Evolutionary conservation across 2,113 vertebrate genomes (phyloP).

Genomic region (Cyprinodon tularosa): DNA sequence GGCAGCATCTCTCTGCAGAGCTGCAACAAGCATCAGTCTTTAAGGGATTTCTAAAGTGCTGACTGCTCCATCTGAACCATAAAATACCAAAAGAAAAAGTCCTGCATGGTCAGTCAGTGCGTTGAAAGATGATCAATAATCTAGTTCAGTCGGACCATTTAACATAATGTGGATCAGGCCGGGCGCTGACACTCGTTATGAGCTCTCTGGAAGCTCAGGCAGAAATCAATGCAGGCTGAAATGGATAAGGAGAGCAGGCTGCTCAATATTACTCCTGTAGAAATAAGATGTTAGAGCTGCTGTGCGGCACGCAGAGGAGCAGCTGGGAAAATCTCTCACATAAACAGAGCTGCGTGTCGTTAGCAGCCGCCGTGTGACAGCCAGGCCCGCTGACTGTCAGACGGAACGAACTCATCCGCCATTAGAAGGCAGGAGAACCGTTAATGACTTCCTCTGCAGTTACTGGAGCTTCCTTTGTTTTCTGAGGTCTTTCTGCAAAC

Average conservation of each 20-base stretch:
- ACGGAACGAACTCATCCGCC: conserved; percentile 45
- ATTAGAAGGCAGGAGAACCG: conserved; percentile 52
- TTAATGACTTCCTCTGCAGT: conserved; percentile 48
- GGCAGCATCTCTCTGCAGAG: conserved; percentile 14
- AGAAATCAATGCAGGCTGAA: conserved; percentile 51
- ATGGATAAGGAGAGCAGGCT: conserved; percentile 21
- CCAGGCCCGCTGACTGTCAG: conserved; percentile 27
- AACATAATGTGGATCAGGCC: conserved; percentile 47
- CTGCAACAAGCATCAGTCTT: background rate
- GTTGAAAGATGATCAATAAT: conserved; percentile 54
- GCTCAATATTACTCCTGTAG: conserved; percentile 40
- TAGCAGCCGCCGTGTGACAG: conserved; percentile 22
- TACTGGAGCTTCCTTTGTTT: conserved; percentile 59
- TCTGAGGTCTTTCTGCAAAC: conserved; percentile 61
- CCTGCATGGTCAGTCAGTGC: conserved; percentile 23
- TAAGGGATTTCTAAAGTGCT: conserved; percentile 29
- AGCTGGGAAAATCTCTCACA: conserved; percentile 4
- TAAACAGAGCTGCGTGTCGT: conserved; percentile 18
- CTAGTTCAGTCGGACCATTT: conserved; percentile 40
- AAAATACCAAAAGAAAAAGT: conserved; percentile 35
- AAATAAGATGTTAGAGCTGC: conserved; percentile 32
- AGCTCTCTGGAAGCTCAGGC: conserved; percentile 29
- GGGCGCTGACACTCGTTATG: conserved; percentile 48
- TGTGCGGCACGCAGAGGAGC: conserved; percentile 3
- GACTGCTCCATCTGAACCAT: conserved; percentile 38